These are phyloP conservation scores for Sebastolobus alascanus DNA, from an alignment of 2,797 vertebrate species.

Conservation along the genomic window DNA sequence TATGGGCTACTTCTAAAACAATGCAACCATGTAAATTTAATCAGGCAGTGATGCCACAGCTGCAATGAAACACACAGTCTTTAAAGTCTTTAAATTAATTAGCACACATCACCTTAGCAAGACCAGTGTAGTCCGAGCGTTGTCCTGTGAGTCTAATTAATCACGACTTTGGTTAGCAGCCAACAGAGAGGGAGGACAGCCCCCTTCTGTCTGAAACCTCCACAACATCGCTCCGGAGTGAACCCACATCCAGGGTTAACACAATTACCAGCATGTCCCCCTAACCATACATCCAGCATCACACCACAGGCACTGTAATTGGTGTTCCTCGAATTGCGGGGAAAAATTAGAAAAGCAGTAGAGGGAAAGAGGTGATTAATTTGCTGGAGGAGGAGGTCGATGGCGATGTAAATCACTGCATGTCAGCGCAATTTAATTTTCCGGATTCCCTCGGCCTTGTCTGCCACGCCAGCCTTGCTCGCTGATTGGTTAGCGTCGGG, in stretches of 20 bases:
- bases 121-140: conserved; percentile 57
- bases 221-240: conserved; percentile 63
- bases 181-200: conserved; percentile 71
- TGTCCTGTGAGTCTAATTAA: conserved; percentile 77
- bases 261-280: conserved; percentile 77
- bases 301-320: conserved; percentile 78
- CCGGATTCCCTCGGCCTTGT: conserved; percentile 76
- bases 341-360: conserved; percentile 72
- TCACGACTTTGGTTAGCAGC: conserved; percentile 73
- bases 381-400: conserved; percentile 75
- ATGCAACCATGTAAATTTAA: conserved; percentile 4
- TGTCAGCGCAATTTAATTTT: conserved; percentile 81
- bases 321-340: conserved; percentile 66
- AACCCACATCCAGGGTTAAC: conserved; percentile 76
- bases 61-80: conserved; percentile 3
- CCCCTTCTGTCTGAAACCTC: conserved; percentile 74
- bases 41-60: background rate
- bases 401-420: conserved; percentile 79
- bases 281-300: conserved; percentile 71
- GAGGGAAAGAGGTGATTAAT: conserved; percentile 81
- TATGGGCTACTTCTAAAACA: conserved; percentile 4
- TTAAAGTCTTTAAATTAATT: conserved; percentile 60
- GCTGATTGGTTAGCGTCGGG: conserved; percentile 69
- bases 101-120: conserved; percentile 60
- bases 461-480: conserved; percentile 62